Percentiles rank a stretch among this genome's conserved stretches.
Conservation (phyloP, 2,888 invertebrate species). For the Synergus japonicus region DNA sequence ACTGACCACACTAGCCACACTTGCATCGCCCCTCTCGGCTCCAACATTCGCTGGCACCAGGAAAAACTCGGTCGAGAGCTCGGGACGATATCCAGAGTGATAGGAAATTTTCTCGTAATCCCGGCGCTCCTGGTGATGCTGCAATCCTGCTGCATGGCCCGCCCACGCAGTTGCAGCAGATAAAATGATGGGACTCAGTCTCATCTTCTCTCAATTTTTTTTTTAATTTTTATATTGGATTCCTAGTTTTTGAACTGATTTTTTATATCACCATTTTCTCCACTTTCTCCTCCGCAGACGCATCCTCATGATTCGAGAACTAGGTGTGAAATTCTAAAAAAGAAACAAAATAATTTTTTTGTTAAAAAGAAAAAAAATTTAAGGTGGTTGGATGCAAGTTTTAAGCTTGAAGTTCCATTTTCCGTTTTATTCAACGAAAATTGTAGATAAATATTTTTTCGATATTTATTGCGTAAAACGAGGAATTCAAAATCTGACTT, state of each 20-base stretch:
- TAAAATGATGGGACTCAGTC: constrained; percentile 72
- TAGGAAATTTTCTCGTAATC: constrained; percentile 59
- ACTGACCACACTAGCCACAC: constrained; percentile 72
- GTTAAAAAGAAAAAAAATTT: too few species aligned
- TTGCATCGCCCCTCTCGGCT: constrained; percentile 70
- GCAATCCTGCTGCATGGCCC: constrained; percentile 66
- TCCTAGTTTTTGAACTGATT: constrained; percentile 5
- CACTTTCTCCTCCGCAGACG: constrained; percentile 48
- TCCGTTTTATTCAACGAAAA: too few species aligned
- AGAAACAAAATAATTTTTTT: background rate
- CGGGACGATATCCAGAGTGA: constrained; percentile 79
- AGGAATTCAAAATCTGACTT: too few species aligned
- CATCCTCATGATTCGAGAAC: constrained; percentile 26
- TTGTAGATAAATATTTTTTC: too few species aligned
- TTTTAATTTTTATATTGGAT: background rate
- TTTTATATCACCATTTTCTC: constrained; percentile 43
- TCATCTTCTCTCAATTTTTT: constrained; percentile 60
- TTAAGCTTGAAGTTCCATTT: too few species aligned
- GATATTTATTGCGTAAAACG: too few species aligned
- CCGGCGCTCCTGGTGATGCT: constrained; percentile 56
- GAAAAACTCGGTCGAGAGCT: constrained; percentile 92
- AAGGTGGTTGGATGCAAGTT: too few species aligned
- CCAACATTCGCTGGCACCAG: constrained; percentile 82
- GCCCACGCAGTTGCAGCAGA: constrained; percentile 76
- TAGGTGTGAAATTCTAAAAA: background rate